phyloP scores from a whole-genome alignment of 2,113 vertebrate genomes.

The Tupaia chinensis region DNA sequence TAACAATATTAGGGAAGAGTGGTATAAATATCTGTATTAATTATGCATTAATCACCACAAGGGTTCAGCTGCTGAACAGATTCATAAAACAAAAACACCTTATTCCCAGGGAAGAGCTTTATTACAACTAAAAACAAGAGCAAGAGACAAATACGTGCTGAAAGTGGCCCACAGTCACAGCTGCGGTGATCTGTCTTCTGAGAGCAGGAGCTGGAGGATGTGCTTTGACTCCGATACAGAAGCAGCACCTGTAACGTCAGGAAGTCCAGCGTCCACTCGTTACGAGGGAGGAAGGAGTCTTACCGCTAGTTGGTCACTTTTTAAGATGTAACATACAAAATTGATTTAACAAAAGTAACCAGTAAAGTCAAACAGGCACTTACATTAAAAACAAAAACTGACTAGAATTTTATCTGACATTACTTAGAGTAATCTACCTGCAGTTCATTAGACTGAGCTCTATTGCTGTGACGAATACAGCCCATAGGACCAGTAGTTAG shows the following conservation, averaged over 20 bases:
- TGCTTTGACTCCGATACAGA: background rate
- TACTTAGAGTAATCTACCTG: too few species aligned
- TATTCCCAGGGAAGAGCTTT: background rate
- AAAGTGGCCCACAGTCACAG: too few species aligned
- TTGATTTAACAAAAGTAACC: too few species aligned
- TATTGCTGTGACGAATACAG: too few species aligned
- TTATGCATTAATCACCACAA: background rate
- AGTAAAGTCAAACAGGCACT: too few species aligned
- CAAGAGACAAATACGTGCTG: background rate
- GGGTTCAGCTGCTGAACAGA: background rate
- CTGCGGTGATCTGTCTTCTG: background rate
- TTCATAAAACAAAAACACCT: background rate
- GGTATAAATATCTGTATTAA: background rate
- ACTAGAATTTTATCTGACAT: too few species aligned
- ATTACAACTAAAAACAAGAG: background rate
- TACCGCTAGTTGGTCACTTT: background rate
- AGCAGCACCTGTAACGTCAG: background rate
- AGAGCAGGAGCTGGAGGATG: background rate
- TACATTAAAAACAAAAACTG: too few species aligned
- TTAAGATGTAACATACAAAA: too few species aligned
- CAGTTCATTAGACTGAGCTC: too few species aligned
- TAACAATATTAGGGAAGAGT: background rate
- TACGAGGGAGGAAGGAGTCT: background rate
- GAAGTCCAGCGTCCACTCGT: background rate
- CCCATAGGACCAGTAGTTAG: too few species aligned